Evolutionary conservation across 2,113 vertebrate species (phyloP).

Genomic region (Porphyrio hochstetteri): DNA sequence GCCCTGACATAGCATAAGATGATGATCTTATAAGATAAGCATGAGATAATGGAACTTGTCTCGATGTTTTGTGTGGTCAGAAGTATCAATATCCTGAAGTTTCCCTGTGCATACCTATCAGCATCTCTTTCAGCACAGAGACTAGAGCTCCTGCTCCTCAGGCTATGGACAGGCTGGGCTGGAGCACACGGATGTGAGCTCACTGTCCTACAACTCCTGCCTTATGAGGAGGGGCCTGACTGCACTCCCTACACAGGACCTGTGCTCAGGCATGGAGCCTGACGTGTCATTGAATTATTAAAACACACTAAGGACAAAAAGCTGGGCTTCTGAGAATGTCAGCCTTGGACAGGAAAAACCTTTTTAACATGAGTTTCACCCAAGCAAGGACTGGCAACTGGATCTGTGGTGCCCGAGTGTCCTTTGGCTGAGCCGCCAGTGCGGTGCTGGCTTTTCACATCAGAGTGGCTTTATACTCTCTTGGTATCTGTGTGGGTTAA

Average conservation of each 20-base stretch:
- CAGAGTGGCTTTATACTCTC: neutral
- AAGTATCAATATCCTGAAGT: neutral
- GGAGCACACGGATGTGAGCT: rapidly evolving
- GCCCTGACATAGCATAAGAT: neutral
- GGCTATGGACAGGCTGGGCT: neutral
- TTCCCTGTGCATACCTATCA: neutral
- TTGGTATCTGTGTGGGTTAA: neutral
- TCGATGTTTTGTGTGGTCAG: neutral
- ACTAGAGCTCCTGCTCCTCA: neutral
- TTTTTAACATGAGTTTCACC: neutral
- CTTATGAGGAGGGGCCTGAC: neutral
- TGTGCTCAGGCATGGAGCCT: too few species aligned
- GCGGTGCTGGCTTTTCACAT: neutral
- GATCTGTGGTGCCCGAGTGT: neutral
- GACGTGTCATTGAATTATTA: neutral
- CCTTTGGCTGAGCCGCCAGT: neutral
- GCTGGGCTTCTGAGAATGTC: neutral
- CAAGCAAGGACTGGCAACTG: neutral
- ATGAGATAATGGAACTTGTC: neutral
- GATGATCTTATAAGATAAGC: too few species aligned
- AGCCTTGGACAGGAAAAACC: neutral
- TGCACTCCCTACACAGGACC: neutral
- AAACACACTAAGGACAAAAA: too few species aligned
- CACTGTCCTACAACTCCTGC: rapidly evolving
- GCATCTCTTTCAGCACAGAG: neutral